Evolutionary conservation across 2,888 invertebrate species (phyloP), one percentile per base, ranked within the genome.

Genomic region (Tetragonula carbonaria): DNA sequence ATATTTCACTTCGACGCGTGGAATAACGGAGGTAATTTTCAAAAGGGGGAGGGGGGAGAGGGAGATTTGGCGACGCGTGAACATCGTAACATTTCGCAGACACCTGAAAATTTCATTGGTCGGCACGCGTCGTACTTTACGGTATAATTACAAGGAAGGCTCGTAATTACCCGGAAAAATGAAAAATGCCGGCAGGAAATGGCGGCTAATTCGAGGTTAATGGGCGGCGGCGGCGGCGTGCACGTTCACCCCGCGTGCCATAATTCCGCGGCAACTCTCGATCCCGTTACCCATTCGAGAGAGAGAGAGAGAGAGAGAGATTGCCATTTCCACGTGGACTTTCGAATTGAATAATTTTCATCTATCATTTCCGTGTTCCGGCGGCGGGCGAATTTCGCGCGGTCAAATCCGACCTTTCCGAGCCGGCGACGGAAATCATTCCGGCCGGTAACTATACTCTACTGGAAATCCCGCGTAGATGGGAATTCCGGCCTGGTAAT

Each of bases 221-320:
- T 77, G 80, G 80, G 2, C 66, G 80, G 3, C 66, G 80, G 18
- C 62, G 80, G 65, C 71, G 62, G 80, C 85, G 51, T 65, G 53
- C 71, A 71, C 71, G 53, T 57, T 65, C n/a, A 8, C 45, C 45
- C 45, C 45, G 45, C 45, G 45, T 45, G 71, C 62, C 80, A 78
- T 85, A 80, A 85, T 85, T 85, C 55, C 85, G 74, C 21, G 81
- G 85, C 78, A 80, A 80, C 80, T 85, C 85, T 81, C 85, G 85
- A 85, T 85, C 45, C 45, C 76, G 80, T 85, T 85, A 71, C 76
- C 80, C 72, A 4, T 16, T 57, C 74, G 66, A 80, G 33, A 28
- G 28, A 28, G 28, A 28, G 28, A 28, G 28, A 28, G 28, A 28
- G 28, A 28, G 28, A 28, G 28, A 28, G 28, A 33, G 74, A 85